These are phyloP conservation scores for Oreochromis mossambicus DNA, from an alignment of 2,797 vertebrate genomes.

Conservation along the genomic window DNA sequence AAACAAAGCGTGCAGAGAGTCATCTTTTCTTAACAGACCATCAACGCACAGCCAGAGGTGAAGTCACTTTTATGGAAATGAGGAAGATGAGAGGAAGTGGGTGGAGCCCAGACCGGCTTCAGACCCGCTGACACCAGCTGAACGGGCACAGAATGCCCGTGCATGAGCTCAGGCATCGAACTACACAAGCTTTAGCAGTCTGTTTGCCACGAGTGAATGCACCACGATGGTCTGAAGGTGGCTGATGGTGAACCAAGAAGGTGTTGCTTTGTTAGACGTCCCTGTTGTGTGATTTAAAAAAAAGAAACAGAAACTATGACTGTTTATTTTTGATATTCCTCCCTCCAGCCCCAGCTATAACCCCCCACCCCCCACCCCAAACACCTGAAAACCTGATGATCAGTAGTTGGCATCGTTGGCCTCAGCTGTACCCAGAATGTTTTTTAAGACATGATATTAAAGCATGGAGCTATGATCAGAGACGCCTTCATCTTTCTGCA, in stretches of 20 bases:
- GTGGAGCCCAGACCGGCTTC: background rate
- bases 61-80: conserved; percentile 56
- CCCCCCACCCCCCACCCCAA: background rate
- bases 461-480: rapidly evolving
- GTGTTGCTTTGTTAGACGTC: background rate
- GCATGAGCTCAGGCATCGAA: background rate
- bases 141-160: background rate
- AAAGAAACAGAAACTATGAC: background rate
- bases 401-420: background rate
- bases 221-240: background rate
- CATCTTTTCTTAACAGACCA: conserved; percentile 67
- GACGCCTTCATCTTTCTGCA: background rate
- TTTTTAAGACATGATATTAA: background rate
- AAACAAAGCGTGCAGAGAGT: background rate
- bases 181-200: background rate
- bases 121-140: background rate
- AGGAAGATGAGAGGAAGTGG: conserved; percentile 17
- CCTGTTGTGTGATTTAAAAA: background rate
- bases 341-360: background rate
- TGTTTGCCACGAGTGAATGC: background rate
- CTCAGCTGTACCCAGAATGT: background rate
- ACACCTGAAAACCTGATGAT: background rate
- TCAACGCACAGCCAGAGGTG: conserved; percentile 50
- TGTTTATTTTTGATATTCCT: background rate
- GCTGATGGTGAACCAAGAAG: background rate